phyloP scores from a whole-genome alignment of 2,888 invertebrate genomes.

The Pristionchus mayeri region DNA sequence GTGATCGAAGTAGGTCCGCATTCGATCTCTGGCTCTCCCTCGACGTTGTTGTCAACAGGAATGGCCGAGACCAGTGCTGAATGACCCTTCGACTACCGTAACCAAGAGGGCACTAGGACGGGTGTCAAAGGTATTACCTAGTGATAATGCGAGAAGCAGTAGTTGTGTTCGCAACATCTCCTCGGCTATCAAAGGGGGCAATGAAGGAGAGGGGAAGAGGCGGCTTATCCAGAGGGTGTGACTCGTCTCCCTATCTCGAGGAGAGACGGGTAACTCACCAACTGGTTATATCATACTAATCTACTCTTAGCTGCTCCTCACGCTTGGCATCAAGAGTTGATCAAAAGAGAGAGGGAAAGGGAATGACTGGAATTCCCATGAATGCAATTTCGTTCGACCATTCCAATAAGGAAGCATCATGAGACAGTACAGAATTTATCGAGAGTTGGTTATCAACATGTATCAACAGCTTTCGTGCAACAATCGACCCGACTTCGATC shows the following conservation, averaged over 20 bases:
- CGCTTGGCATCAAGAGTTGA: constrained; percentile 37
- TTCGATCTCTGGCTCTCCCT: constrained; percentile 76
- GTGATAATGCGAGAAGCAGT: constrained; percentile 16
- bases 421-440: neutral
- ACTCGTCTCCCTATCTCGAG: constrained; percentile 28
- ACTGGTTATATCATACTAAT: constrained; percentile 45
- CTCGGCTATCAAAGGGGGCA: constrained; percentile 3
- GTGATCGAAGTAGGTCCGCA: constrained; percentile 75
- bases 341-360: constrained; percentile 42
- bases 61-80: constrained; percentile 60
- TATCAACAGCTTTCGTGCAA: constrained; percentile 6
- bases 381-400: neutral
- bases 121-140: neutral
- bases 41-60: constrained; percentile 75
- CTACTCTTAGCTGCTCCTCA: constrained; percentile 26
- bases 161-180: neutral
- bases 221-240: constrained; percentile 36
- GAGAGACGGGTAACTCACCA: constrained; percentile 36
- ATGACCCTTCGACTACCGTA: neutral
- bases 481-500: constrained; percentile 36
- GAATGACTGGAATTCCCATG: constrained; percentile 37
- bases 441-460: constrained; percentile 27
- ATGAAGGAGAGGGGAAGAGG: neutral
- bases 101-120: neutral
- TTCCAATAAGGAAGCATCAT: neutral